Evolutionary conservation across 2,113 vertebrate genomes (phyloP), one percentile per base, ranked within the genome.

Genomic region (Tachysurus vachellii): DNA sequence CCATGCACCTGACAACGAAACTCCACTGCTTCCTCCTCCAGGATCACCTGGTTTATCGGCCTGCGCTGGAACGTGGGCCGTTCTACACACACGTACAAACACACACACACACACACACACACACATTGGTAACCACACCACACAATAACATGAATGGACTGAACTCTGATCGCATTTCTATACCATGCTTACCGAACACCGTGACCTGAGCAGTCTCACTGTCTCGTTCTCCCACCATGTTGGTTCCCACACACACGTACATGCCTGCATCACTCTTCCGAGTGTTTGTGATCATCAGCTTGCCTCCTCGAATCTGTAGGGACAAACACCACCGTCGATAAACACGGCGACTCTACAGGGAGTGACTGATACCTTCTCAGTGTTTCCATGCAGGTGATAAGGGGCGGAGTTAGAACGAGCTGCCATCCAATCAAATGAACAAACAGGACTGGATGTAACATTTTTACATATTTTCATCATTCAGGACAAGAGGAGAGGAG

Each of bases 261-360:
- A 98, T 99, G 44, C 98, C 98, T 0, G 98, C 97, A 56, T 99
- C 98, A 0, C 96, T 97, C 90, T 99, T 99, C 42, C 95, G 96
- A 28, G 97, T 98, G 89, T 98, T 99, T 73, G 98, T 98, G 91
- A 99, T 99, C 98, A 99, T 99, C 85, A 99, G 94, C 90, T 99
- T 99, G 11, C 98, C 98, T 92, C 98, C 96, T 89, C 98, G 97
- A 82, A 99, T 98, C 98, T 99, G 88, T 36, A 53, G 16, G n/a
- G 84, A 90, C 71, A 56, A 31, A 56, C 56, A 64, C 62, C 11
- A 80, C 3, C 54, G 8, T 31, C 17, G 31, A 42, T 42, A 61
- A 76, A 76, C 47, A 53, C 73, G 26, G 2, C 0, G 0, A 23
- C 13, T 13, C 23, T 11, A 21, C 3, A 36, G 8, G 10, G 36